Evolutionary conservation across 2,888 invertebrate genomes (phyloP), one percentile per base, ranked within the genome.

Genomic region (Cheilosia variabilis): DNA sequence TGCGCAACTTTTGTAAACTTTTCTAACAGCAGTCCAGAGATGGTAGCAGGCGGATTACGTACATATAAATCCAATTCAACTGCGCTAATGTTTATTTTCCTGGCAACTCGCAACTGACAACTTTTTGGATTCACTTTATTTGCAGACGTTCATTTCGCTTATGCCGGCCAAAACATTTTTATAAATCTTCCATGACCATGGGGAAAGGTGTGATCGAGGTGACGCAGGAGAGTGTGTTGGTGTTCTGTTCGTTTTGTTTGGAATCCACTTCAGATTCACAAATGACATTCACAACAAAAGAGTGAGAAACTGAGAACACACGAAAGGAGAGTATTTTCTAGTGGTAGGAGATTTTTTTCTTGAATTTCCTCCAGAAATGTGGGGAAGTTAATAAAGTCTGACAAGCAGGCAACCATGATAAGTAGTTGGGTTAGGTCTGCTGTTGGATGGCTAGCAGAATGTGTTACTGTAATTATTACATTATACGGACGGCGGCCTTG

Each of bases 321-420:
- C 27, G 37, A 75, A 86, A 76, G 80, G 84, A 80, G 75, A 75
- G 69, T 75, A 77, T 75, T 80, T 52, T 52, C 52, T 76, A 75
- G 76, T 86, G 80, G 86, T 76, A 84, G 79, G 77, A 86, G 81
- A 77, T 86, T 77, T 81, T 80, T 86, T 81, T 68, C 58, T 75
- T 17, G 62, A 80, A 77, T 72, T 86, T 81, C 86, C 76, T 81
- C 81, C 86, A 81, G 86, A 86, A 86, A 86, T 86, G 86, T 86
- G 86, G 86, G 86, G 86, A 86, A 86, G 86, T 86, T 81, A 81
- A 72, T 81, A 81, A 86, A 86, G 86, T 81, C 86, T 57, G 76
- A n/a, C 5, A 77, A 72, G 27, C 68, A 81, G 86, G 86, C 60
- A 47, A 72, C n/a, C 86, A 86, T 72, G 53, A 60, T 2, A 9